Evolutionary conservation across 2,797 vertebrate species (phyloP).

Genomic region (Amniataba percoides): DNA sequence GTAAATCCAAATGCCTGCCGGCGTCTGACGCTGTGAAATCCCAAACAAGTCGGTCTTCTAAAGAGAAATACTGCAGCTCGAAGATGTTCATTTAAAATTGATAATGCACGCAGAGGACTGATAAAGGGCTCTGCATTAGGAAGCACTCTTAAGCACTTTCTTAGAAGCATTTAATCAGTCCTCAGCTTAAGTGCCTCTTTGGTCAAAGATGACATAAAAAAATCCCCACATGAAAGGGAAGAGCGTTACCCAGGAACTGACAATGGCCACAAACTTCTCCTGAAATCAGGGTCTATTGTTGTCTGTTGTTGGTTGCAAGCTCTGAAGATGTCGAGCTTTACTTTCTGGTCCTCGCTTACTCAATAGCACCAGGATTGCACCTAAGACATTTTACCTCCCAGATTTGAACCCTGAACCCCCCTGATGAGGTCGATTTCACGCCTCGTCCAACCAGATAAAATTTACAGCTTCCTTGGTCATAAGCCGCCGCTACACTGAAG

Average conservation of each 20-base stretch:
- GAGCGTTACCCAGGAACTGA: slow-evolving; percentile 1
- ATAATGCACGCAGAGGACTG: slow-evolving; percentile 26
- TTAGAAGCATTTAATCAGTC: slow-evolving; percentile 48
- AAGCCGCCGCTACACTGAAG: slow-evolving; percentile 5
- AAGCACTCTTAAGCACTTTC: slow-evolving; percentile 18
- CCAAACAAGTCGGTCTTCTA: background rate
- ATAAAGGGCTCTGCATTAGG: slow-evolving; percentile 33
- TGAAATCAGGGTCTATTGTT: background rate
- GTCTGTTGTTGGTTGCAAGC: background rate
- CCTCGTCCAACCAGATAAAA: slow-evolving; percentile 50
- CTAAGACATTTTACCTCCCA: slow-evolving; percentile 42
- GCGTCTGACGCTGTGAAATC: slow-evolving; percentile 9
- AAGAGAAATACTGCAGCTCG: slow-evolving; percentile 18
- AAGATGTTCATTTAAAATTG: slow-evolving; percentile 31
- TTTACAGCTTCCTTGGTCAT: slow-evolving; percentile 68
- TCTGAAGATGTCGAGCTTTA: background rate
- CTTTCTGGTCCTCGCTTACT: background rate
- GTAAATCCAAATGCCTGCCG: slow-evolving; percentile 12
- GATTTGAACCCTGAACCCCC: slow-evolving; percentile 39
- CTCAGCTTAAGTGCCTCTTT: slow-evolving; percentile 15
- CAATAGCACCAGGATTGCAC: no score
- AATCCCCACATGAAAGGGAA: background rate
- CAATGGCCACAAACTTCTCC: slow-evolving; percentile 1
- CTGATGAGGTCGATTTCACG: slow-evolving; percentile 70
- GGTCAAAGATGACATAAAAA: slow-evolving; percentile 27